Evolutionary conservation across 1,140 invertebrate genomes (phyloP), one percentile per base, ranked within the genome.

Genomic region (Euwallacea similis): DNA sequence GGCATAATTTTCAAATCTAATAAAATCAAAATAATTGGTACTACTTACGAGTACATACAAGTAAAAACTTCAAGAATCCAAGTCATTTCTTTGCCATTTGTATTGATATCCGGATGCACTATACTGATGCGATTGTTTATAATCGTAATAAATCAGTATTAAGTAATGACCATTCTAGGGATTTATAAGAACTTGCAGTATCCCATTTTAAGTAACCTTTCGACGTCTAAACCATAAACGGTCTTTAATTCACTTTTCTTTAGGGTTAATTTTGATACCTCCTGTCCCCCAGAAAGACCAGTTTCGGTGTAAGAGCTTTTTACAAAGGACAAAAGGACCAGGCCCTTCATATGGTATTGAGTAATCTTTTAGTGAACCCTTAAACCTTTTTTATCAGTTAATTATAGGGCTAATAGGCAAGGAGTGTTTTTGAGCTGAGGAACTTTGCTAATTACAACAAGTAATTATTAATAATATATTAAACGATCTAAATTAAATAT

Each of bases 311-410:
- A 92, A 42, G 93, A 92, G 71, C 85, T 86, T 76, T 89, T 88
- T 82, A 93, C 96, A 0, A 94, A 94, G 91, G 96, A 95, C 59
- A 97, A 81, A 2, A 92, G 88, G 9, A 93, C 90, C 11, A 97
- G 82, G 4, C 92, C 94, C 79, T 92, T 94, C 1, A 96, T 92
- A 80, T 94, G 91, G 77, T 89, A 88, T 16, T 87, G 79, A 66
- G 87, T 85, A 0, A 94, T 91, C 76, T 92, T 86, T 75, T 86
- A 76, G 42, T 89, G 89, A 79, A 88, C 94, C 71, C 93, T 85
- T 64, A 96, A 93, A 74, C 92, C 91, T 93, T 85, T 88, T 21
- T 54, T 7, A 33, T 1, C 21, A 33, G 11, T 56, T 56, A 56
- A 4, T 56, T 56, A 56, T 50, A 7, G 46, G 46, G 21, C 4